These are phyloP conservation scores for Drosophila santomea DNA, from an alignment of 1,140 invertebrate genomes.

Conservation along the genomic window DNA sequence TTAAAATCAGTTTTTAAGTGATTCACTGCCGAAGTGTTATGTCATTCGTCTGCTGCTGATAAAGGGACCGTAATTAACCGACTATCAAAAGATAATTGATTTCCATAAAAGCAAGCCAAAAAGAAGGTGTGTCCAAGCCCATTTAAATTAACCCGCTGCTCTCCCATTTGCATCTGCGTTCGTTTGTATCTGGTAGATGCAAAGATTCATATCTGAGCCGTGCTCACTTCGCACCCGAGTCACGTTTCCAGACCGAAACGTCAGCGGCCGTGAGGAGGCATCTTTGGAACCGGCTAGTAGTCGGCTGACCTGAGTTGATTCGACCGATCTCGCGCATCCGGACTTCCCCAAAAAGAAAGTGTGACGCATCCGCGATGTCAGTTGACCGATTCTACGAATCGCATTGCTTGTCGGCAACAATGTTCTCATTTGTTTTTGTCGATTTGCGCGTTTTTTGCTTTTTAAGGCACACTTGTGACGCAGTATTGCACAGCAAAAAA, in stretches of 20 bases:
- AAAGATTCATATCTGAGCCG: conserved; percentile 32
- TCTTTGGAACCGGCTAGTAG: conserved; percentile 39
- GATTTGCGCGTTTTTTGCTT: conserved; percentile 3
- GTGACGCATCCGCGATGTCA: conserved; percentile 51
- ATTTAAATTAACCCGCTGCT: conserved; percentile 14
- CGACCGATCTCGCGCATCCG: conserved; percentile 23
- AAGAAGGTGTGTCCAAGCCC: conserved; percentile 10
- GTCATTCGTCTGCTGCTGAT: neutral
- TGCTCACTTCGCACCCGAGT: conserved; percentile 38
- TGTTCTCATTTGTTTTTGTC: conserved; percentile 29
- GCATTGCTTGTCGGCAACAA: conserved; percentile 5
- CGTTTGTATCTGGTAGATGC: conserved; percentile 12
- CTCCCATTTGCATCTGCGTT: neutral
- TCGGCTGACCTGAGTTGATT: conserved; percentile 7
- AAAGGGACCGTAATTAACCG: conserved; percentile 15
- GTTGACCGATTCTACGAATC: conserved; percentile 21
- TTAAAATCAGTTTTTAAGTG: conserved; percentile 6
- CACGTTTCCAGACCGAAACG: conserved; percentile 56
- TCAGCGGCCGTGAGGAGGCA: conserved; percentile 40
- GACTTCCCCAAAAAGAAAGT: conserved; percentile 77
- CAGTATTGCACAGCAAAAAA: conserved; percentile 1
- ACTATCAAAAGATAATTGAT: conserved; percentile 28
- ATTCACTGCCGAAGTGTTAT: conserved; percentile 25
- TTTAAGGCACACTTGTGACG: conserved; percentile 33
- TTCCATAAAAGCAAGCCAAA: conserved; percentile 7